Evolutionary conservation across 2,797 vertebrate species (phyloP), one percentile per base, ranked within the genome.

Genomic region (Geotrypetes seraphini): DNA sequence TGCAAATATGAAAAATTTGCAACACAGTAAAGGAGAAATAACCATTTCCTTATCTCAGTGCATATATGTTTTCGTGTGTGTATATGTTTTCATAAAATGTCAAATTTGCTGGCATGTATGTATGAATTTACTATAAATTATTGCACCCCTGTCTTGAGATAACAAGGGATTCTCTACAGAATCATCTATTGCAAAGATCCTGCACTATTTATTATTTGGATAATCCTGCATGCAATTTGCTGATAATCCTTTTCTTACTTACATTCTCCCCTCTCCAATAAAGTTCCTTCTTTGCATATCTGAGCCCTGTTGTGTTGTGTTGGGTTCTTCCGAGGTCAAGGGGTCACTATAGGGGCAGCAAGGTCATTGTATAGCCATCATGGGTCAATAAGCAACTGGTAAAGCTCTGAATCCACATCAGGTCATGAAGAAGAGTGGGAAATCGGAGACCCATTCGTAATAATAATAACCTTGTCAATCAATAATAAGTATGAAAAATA

Each of bases 381-480:
- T 25, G 56, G 63, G 57, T 66, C 66, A 69, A 64, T 56, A 42
- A 57, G 55, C 60, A 64, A 60, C 54, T 43, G 57, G 50, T 47
- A 57, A 54, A 37, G 41, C 59, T 54, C 51, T 54, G 43, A 61
- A 62, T 62, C 57, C 50, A 50, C 48, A 53, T 51, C 48, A 37
- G 45, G 52, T 43, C 58, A 54, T 51, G 50, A 49, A 57, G 50
- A 56, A 57, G 43, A 52, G 50, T 43, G 52, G 53, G 51, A 66
- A 60, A 54, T 49, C 44, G 47, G 49, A 55, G 55, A 50, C 39
- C 50, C 55, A 60, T 69, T 62, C 66, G 64, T 51, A 40, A 55
- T 53, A 56, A 58, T 58, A 63, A 63, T 55, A 56, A 47, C 38
- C 48, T 58, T 60, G 57, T 63, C 57, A 59, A 56, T 62, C 55